These are phyloP conservation scores for Tillus elongatus DNA, from an alignment of 2,888 invertebrate species.

Conservation along the genomic window DNA sequence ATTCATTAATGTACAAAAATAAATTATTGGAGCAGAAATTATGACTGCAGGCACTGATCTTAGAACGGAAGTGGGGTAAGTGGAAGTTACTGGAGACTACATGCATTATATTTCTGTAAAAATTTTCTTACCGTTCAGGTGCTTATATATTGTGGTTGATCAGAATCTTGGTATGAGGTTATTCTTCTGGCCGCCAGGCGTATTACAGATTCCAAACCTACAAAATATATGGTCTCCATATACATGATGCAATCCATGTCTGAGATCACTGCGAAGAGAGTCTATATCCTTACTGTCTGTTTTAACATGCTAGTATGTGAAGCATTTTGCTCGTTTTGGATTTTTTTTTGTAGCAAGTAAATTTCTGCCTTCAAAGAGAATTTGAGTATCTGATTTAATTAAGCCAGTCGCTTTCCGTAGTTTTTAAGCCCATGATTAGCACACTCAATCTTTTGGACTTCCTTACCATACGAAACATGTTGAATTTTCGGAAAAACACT, in stretches of 20 bases:
- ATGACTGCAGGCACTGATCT: too few relatives aligned
- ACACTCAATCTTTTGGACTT: slow-evolving; percentile 17
- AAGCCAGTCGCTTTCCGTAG: slow-evolving; percentile 17
- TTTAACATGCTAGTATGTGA: slow-evolving; percentile 15
- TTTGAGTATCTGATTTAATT: slow-evolving; percentile 16
- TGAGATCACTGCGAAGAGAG: neutral
- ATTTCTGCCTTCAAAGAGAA: slow-evolving; percentile 11
- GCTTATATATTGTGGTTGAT: slow-evolving; percentile 6
- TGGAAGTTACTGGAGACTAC: too few relatives aligned
- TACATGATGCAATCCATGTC: slow-evolving; percentile 4
- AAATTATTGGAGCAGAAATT: too few relatives aligned
- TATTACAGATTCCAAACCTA: slow-evolving; percentile 2
- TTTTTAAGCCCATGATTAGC: slow-evolving; percentile 20
- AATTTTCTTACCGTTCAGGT: too few relatives aligned
- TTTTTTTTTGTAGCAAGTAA: slow-evolving; percentile 6
- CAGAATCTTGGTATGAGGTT: slow-evolving; percentile 7
- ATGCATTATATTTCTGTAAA: too few relatives aligned
- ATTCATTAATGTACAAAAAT: too few relatives aligned
- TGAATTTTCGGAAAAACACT: slow-evolving; percentile 17
- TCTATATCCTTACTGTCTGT: neutral
- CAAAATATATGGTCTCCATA: slow-evolving; percentile 7
- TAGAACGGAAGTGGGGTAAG: too few relatives aligned
- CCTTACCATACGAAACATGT: slow-evolving; percentile 16
- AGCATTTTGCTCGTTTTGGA: slow-evolving; percentile 7
- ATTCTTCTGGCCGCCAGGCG: slow-evolving; percentile 1